Conservation (phyloP, 2,113 vertebrate species). For the Saguinus midas region DNA sequence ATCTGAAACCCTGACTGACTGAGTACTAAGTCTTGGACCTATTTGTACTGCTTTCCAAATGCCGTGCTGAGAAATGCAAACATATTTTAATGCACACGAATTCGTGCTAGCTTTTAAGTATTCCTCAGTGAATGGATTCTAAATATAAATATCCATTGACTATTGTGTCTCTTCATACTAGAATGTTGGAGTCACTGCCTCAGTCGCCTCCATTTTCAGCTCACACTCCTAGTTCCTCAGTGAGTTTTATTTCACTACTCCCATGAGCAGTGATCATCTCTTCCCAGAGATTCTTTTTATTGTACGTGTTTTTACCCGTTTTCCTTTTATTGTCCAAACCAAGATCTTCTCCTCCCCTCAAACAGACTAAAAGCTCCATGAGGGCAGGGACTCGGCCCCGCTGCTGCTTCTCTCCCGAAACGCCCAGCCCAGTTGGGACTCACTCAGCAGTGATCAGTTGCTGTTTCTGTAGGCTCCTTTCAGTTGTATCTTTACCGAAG, state of each 20-base stretch:
- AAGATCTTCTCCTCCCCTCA: not conserved
- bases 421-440: not conserved
- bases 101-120: not conserved
- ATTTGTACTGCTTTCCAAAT: not conserved
- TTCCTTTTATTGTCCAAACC: not conserved
- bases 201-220: not conserved
- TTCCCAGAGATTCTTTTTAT: not conserved
- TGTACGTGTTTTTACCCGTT: not conserved
- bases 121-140: not conserved
- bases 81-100: conserved; percentile 1
- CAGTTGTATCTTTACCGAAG: not conserved
- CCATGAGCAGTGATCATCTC: not conserved
- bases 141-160: not conserved
- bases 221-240: not conserved
- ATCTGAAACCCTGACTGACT: not conserved
- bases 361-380: not conserved
- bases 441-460: not conserved
- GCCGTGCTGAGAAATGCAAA: not conserved
- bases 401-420: not conserved
- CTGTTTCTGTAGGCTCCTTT: not conserved
- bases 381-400: not conserved
- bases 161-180: not conserved
- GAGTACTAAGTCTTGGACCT: not conserved
- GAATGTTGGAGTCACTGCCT: not conserved
- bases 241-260: not conserved